Percentiles rank a stretch among this genome's conserved stretches.
These are phyloP conservation scores for Drosophila diplacantha DNA, from an alignment of 2,888 invertebrate genomes.

Conservation along the genomic window DNA sequence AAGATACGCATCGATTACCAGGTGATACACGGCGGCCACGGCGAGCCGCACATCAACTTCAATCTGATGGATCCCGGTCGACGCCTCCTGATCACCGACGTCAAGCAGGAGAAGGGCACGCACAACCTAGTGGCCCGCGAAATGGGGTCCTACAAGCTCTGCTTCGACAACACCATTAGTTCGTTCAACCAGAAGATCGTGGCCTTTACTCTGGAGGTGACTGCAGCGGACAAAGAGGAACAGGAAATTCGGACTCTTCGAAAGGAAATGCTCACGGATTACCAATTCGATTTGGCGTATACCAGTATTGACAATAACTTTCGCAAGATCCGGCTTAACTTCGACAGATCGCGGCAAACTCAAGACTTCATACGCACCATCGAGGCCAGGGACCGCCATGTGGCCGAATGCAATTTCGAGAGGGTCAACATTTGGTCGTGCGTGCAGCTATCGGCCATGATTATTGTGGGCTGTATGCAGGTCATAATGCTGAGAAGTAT, in stretches of 20 bases:
- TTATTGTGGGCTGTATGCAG: slow-evolving; percentile 84
- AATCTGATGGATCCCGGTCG: slow-evolving; percentile 84
- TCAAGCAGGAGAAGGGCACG: slow-evolving; percentile 80
- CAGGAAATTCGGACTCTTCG: slow-evolving; percentile 76
- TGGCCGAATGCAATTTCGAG: slow-evolving; percentile 88
- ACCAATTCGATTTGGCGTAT: slow-evolving; percentile 81
- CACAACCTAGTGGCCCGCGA: slow-evolving; percentile 81
- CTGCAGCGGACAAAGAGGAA: slow-evolving; percentile 80
- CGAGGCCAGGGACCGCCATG: slow-evolving; percentile 89
- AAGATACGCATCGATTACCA: slow-evolving; percentile 86
- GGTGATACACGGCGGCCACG: slow-evolving; percentile 89
- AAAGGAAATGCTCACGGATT: slow-evolving; percentile 78
- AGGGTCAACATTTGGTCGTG: slow-evolving; percentile 88
- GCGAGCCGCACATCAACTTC: slow-evolving; percentile 90
- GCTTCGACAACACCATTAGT: slow-evolving; percentile 92
- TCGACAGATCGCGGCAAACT: slow-evolving; percentile 82
- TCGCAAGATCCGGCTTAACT: slow-evolving; percentile 80
- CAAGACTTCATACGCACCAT: slow-evolving; percentile 85
- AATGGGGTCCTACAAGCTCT: slow-evolving; percentile 88
- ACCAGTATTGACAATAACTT: slow-evolving; percentile 82
- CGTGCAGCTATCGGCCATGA: slow-evolving; percentile 85
- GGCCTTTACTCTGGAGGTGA: slow-evolving; percentile 86
- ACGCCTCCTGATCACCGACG: slow-evolving; percentile 82
- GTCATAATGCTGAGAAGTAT: slow-evolving; percentile 88
- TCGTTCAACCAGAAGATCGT: slow-evolving; percentile 88